These are phyloP conservation scores for Micoletzkya japonica DNA, from an alignment of 2,888 invertebrate species.

Conservation along the genomic window DNA sequence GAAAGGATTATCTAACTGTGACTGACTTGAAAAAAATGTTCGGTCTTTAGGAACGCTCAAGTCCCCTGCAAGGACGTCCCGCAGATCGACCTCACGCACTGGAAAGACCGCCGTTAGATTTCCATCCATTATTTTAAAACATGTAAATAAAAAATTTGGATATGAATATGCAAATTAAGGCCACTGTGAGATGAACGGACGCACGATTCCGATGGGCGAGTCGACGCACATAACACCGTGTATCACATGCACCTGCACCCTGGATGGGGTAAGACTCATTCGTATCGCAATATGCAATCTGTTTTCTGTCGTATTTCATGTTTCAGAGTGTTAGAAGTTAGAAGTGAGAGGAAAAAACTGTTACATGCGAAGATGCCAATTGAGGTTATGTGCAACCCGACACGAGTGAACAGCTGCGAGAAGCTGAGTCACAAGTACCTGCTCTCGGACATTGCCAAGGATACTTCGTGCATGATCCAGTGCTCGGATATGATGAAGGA, in stretches of 20 bases:
- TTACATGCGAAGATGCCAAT: background rate
- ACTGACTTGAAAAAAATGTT: background rate
- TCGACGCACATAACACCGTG: slow-evolving; percentile 62
- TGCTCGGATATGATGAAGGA: slow-evolving; percentile 56
- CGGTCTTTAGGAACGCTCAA: slow-evolving; percentile 57
- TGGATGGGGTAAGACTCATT: slow-evolving; percentile 51
- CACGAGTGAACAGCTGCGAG: slow-evolving; percentile 55
- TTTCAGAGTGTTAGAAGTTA: background rate
- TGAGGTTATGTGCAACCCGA: slow-evolving; percentile 59
- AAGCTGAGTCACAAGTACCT: slow-evolving; percentile 59
- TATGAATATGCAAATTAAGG: slow-evolving; percentile 37
- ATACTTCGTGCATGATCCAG: slow-evolving; percentile 62
- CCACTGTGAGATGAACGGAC: slow-evolving; percentile 59
- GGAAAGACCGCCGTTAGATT: slow-evolving; percentile 60
- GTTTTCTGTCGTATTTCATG: background rate
- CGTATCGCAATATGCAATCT: background rate
- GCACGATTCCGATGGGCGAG: slow-evolving; percentile 57
- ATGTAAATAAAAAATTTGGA: background rate
- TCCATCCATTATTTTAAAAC: background rate
- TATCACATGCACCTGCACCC: slow-evolving; percentile 61
- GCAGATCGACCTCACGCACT: slow-evolving; percentile 54
- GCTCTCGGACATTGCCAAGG: slow-evolving; percentile 54
- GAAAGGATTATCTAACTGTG: no score
- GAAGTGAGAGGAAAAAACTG: background rate
- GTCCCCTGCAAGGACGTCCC: slow-evolving; percentile 59